phyloP scores from a whole-genome alignment of 2,797 vertebrate species.

The Syndactyla subalaris region DNA sequence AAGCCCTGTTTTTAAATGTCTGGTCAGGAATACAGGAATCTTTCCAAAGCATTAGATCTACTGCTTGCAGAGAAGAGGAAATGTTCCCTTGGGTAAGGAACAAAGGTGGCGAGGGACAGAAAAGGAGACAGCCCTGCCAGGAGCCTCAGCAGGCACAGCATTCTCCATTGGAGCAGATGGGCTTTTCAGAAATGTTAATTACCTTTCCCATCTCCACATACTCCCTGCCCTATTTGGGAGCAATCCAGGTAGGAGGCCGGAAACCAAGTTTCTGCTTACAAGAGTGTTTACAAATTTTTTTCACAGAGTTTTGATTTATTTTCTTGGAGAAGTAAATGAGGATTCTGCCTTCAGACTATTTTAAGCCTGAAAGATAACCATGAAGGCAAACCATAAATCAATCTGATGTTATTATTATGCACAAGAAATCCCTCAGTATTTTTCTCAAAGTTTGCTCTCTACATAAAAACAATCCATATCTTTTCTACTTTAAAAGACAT shows the following conservation, averaged over 20 bases:
- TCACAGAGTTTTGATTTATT: background rate
- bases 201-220: background rate
- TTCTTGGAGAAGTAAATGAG: background rate
- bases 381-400: background rate
- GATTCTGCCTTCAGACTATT: background rate
- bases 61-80: background rate
- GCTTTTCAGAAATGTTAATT: conserved; percentile 15
- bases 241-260: background rate
- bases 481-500: background rate
- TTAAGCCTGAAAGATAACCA: background rate
- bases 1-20: background rate
- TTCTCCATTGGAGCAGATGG: background rate
- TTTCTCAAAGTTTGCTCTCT: background rate
- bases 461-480: background rate
- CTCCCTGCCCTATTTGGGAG: conserved; percentile 32
- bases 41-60: background rate
- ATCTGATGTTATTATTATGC: background rate
- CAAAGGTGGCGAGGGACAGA: background rate
- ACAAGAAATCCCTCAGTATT: background rate
- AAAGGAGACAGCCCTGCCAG: background rate
- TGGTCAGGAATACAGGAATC: background rate
- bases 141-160: background rate
- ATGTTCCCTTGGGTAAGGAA: background rate
- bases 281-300: background rate
- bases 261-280: background rate